Evolutionary conservation across 2,113 vertebrate species (phyloP), one percentile per base, ranked within the genome.

Genomic region (Dromas ardeola): DNA sequence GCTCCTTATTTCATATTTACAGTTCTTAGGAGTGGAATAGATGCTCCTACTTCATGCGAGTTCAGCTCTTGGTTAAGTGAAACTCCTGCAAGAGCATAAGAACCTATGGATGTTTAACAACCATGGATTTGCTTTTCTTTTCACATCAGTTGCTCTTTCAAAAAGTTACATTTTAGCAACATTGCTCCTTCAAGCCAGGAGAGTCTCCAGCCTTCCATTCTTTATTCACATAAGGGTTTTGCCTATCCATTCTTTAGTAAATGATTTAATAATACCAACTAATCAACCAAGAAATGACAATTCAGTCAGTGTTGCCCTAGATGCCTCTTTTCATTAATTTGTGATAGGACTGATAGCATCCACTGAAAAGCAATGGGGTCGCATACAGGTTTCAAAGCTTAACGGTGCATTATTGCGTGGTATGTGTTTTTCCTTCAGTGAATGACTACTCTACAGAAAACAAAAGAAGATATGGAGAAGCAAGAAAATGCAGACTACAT

Each of bases 401-500:
- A 84, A 58, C 20, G 27, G 22, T 36, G 27, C 17, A 14, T 73
- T 87, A 80, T 32, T 81, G 11, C 49, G 38, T 61, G 27, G 13
- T 40, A 19, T 69, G 23, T 69, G 55, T 78, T 82, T 71, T 32
- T 40, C 38, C 55, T 65, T 43, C 77, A 98, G 98, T 49, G 10
- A 97, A 53, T 70, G 6, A 85, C 45, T 66, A 9, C n/a, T 53
- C 83, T 84, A 74, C 87, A 93, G 47, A 98, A 97, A 80, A 82
- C 86, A 38, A 88, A 81, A 83, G 97, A 98, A 83, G 95, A 98
- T 38, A 62, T 81, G 6, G 96, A 98, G 5, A 93, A 97, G 12
- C 94, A 97, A 56, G 49, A 96, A 58, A 95, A 86, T 86, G 80
- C 95, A 72, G 96, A 97, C 38, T 98, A 98, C 7, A 50, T 70